phyloP scores from a whole-genome alignment of 2,113 vertebrate species.

The Pterocles gutturalis region DNA sequence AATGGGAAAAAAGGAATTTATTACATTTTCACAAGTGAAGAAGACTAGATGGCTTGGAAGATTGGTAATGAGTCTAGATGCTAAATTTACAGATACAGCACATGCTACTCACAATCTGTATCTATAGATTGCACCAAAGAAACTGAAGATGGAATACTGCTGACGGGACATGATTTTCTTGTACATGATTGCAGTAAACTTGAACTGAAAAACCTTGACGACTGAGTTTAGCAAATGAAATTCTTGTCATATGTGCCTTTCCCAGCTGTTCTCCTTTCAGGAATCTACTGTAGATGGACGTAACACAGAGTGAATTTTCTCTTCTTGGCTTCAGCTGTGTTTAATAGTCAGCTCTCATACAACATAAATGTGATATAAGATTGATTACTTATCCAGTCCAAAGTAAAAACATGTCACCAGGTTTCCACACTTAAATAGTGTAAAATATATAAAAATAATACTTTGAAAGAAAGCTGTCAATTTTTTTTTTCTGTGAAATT shows the following conservation, averaged over 20 bases:
- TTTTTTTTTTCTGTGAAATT: not conserved
- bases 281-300: not conserved
- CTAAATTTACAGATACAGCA: not conserved
- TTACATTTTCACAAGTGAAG: constrained; percentile 32
- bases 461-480: not conserved
- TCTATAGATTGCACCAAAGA: not conserved
- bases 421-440: not conserved
- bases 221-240: not conserved
- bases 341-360: not conserved
- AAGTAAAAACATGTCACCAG: not conserved
- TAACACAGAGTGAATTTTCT: not conserved
- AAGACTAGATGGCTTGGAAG: not conserved
- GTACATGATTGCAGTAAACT: not conserved
- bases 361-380: not conserved
- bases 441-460: not conserved
- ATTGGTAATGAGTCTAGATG: not conserved
- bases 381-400: not conserved
- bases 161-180: not conserved
- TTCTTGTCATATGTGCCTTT: not conserved
- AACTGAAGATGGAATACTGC: not conserved
- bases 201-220: not conserved
- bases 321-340: not conserved
- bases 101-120: not conserved
- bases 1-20: constrained; percentile 8
- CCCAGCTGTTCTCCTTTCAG: not conserved